Conservation (phyloP, 2,113 vertebrate genomes). For the Sinocyclocheilus grahami region DNA sequence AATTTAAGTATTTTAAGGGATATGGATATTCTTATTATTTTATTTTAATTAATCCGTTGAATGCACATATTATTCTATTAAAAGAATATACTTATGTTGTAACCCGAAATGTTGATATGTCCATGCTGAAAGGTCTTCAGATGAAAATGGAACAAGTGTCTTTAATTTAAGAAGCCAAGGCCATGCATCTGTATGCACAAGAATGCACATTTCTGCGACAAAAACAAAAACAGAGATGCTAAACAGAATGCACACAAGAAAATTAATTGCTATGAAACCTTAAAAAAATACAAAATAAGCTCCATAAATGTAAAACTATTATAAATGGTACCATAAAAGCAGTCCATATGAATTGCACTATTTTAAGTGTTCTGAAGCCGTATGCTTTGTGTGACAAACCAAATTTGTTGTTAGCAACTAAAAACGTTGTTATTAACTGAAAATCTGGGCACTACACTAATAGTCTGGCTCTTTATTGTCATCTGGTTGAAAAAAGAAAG, state of each 20-base stretch:
- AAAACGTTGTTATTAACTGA: no score
- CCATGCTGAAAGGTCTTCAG: background rate
- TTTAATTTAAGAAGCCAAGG: background rate
- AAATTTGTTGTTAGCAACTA: no score
- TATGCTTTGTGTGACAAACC: no score
- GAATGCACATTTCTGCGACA: no score
- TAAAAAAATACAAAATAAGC: background rate
- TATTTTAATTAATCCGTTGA: background rate
- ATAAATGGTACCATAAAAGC: background rate
- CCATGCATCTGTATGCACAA: no score
- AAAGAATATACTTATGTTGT: background rate
- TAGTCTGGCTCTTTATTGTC: no score
- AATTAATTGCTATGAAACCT: background rate
- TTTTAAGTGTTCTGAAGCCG: no score
- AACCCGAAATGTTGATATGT: background rate
- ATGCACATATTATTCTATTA: background rate
- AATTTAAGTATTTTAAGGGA: background rate
- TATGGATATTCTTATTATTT: background rate
- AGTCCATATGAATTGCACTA: no score
- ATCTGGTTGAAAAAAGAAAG: no score
- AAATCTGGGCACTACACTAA: no score
- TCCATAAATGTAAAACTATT: background rate
- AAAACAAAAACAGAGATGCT: no score
- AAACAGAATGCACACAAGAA: background rate
- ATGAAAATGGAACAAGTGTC: background rate